These are phyloP conservation scores for Sitodiplosis mosellana DNA, from an alignment of 1,140 invertebrate genomes.

Conservation along the genomic window DNA sequence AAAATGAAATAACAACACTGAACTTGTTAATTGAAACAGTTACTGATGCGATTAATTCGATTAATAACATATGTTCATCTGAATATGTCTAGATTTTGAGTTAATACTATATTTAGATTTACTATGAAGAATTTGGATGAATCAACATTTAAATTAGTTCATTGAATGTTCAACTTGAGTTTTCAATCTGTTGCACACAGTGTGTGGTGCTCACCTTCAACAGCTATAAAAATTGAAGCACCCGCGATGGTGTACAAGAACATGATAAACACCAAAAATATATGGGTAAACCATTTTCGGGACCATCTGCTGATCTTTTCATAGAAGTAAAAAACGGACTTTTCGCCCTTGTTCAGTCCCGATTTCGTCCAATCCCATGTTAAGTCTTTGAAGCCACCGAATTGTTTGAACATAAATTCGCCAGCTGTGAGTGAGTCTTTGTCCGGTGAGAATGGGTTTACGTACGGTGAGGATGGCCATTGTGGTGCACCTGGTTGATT, in stretches of 20 bases:
- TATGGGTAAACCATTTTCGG: constrained; percentile 71
- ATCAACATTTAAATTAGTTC: neutral
- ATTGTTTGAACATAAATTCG: constrained; percentile 55
- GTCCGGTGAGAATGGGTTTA: constrained; percentile 37
- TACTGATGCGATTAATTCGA: constrained; percentile 8
- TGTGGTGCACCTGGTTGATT: constrained; percentile 27
- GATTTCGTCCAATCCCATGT: constrained; percentile 50
- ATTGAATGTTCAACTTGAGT: neutral
- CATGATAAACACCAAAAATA: constrained; percentile 60
- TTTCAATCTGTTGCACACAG: too few species aligned
- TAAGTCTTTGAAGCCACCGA: constrained; percentile 55
- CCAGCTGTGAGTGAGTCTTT: constrained; percentile 30
- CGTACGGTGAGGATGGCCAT: constrained; percentile 22
- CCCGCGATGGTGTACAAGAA: constrained; percentile 58
- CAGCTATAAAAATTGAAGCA: constrained; percentile 49
- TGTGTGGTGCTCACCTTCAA: constrained; percentile 42
- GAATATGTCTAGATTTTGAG: constrained; percentile 15
- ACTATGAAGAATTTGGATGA: constrained; percentile 1
- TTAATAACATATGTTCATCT: constrained; percentile 14
- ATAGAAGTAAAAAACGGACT: constrained; percentile 58
- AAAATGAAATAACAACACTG: too few species aligned
- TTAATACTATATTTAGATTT: neutral
- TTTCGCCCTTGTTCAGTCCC: constrained; percentile 62
- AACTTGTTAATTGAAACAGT: too few species aligned
- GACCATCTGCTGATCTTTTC: constrained; percentile 57